Evolutionary conservation across 2,797 vertebrate genomes (phyloP), one percentile per base, ranked within the genome.

Genomic region (Ctenosaura bakeri): DNA sequence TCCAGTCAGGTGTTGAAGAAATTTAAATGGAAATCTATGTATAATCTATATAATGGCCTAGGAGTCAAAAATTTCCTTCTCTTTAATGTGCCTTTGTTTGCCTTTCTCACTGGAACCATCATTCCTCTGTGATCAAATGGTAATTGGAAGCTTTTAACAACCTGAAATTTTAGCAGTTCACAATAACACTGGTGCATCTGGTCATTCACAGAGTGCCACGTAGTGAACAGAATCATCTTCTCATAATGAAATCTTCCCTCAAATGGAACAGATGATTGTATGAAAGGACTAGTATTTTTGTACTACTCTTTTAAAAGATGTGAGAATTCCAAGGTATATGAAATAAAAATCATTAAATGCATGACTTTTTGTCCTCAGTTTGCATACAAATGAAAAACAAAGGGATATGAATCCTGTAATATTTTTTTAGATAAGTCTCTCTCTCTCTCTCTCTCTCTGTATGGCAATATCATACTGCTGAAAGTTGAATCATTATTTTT

Each of bases 251-350:
- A 46, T n/a, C 54, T 38, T 89, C 24, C 69, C 62, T 59, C 38
- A 46, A 83, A 83, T 89, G 66, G 35, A 82, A 74, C 20, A 7
- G 71, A 76, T 76, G 52, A 24, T 26, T 83, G 54, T 24, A 83
- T 14, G 29, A 35, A 62, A 76, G 32, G 35, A 46, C 20, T 8
- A 46, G 4, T 14, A 6, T 6, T 46, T 74, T 6, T 42, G 12
- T 84, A 35, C 26, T 84, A 73, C 32, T 77, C 38, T 77, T 14
- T 62, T 64, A 1, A 50, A 77, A 50, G 46, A 77, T 52, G 4
- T 89, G 42, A 76, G 20, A 42, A n/a, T 83, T 77, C 12, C 42
- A 50, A 77, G 24, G 56, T 32, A 89, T 89, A 77, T 89, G 71
- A 76, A 77, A 32, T 18, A 50, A 74, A 74, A 24, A 12, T 74